Evolutionary conservation across 2,797 vertebrate genomes (phyloP).

Genomic region (Schizopygopsis pylzovi): DNA sequence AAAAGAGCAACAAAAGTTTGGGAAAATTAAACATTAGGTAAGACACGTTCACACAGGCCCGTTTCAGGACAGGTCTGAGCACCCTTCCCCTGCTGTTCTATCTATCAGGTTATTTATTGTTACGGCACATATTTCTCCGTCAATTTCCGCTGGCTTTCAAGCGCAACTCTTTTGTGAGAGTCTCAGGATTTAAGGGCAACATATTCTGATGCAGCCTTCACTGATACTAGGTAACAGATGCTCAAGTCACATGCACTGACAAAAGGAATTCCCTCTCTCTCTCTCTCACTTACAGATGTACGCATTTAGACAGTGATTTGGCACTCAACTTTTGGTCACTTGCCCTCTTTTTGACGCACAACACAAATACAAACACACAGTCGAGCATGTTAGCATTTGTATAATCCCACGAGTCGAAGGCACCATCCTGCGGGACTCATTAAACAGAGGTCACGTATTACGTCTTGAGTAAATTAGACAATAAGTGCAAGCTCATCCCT

Average conservation of each 20-base stretch:
- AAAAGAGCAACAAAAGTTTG: conserved; percentile 86
- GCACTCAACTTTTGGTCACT: conserved; percentile 38
- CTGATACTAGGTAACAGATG: conserved; percentile 59
- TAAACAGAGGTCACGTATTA: conserved; percentile 59
- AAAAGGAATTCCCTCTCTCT: conserved; percentile 20
- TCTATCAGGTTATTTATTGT: conserved; percentile 56
- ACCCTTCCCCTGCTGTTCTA: conserved; percentile 46
- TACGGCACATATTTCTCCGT: conserved; percentile 47
- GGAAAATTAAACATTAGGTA: conserved; percentile 88
- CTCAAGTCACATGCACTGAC: conserved; percentile 37
- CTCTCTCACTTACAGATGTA: conserved; percentile 15
- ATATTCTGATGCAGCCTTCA: conserved; percentile 56
- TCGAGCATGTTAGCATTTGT: conserved; percentile 27
- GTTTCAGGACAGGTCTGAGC: conserved; percentile 42
- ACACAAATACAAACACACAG: conserved; percentile 43
- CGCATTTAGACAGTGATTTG: conserved; percentile 42
- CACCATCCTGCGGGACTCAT: conserved; percentile 27
- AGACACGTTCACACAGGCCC: conserved; percentile 72
- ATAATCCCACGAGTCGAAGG: conserved; percentile 23
- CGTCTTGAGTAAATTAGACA: conserved; percentile 63
- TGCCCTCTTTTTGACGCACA: conserved; percentile 46
- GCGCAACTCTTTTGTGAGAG: conserved; percentile 55
- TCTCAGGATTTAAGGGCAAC: conserved; percentile 57
- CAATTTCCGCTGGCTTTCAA: conserved; percentile 42
- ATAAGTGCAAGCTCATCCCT: conserved; percentile 62